phyloP scores from a whole-genome alignment of 2,888 invertebrate species.

The Sinohyriopsis cumingii region DNA sequence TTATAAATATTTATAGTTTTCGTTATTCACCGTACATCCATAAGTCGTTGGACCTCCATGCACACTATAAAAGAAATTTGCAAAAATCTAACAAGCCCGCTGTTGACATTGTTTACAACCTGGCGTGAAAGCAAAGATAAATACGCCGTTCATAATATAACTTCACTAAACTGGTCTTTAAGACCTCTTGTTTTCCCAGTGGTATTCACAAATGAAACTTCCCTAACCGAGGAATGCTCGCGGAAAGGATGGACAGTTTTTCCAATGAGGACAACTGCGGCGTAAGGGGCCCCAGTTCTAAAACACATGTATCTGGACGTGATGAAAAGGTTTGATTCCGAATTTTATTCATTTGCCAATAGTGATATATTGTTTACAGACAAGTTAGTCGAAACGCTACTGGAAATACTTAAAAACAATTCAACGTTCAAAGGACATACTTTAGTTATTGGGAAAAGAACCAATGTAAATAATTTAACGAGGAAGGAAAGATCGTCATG shows the following conservation, averaged over 20 bases:
- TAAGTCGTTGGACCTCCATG: too few species aligned
- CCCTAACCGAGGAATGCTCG: background rate
- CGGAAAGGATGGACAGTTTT: slow-evolving; percentile 8
- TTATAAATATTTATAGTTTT: too few species aligned
- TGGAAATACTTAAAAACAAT: background rate
- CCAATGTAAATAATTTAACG: slow-evolving; percentile 18
- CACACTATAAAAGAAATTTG: too few species aligned
- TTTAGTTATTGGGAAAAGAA: slow-evolving; percentile 18
- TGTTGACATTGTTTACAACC: too few species aligned
- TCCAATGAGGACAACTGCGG: slow-evolving; percentile 1
- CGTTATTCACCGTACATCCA: too few species aligned
- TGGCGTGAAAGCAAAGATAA: too few species aligned
- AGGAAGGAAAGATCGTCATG: slow-evolving; percentile 5
- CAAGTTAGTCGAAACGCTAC: slow-evolving; percentile 6
- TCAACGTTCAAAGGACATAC: slow-evolving; percentile 5
- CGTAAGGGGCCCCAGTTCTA: slow-evolving; percentile 20
- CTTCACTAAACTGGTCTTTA: slow-evolving; percentile 27
- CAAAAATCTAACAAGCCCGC: too few species aligned
- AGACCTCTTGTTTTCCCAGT: slow-evolving; percentile 18
- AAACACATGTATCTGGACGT: slow-evolving; percentile 30
- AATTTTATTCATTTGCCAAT: slow-evolving; percentile 36
- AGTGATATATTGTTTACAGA: slow-evolving; percentile 35
- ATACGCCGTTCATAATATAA: slow-evolving; percentile 8
- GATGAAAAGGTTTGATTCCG: slow-evolving; percentile 8
- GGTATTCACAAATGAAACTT: slow-evolving; percentile 15